Base-by-base conservation (phyloP, 2,797 vertebrate genomes). In the Syndactyla subalaris region DNA sequence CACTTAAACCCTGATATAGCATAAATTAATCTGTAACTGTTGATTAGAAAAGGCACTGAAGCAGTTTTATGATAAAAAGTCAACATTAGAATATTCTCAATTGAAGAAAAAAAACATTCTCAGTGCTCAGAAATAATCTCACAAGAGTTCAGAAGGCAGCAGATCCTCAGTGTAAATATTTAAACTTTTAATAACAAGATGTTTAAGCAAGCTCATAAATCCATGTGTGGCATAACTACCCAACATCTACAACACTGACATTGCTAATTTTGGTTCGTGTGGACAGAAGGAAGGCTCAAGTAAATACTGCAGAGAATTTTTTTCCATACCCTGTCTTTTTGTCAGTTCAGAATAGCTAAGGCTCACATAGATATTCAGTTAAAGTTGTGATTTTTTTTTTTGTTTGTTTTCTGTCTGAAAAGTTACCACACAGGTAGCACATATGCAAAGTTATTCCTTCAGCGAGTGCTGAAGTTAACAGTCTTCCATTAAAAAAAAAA, bases 141-240 rank as follows among this genome's bases (percentile, higher is more conserved):
- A 76, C 26, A 41, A 43, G 55, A 66, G 67, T 81, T 83, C 87
- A 96, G 73, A 88, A 75, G 73, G 85, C 94, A 94, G 76, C 12
- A 91, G 76, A 88, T 75, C 78, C 70, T 76, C 70, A 76, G 29
- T 34, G 32, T 91, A 97, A 94, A 96, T 94, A 97, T 89, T 96
- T 96, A 79, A 96, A 91, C 41, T 86, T 94, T 76, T 86, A 94
- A 78, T 95, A 96, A 85, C 82, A 81, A 89, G 76, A 91, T 84
- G 73, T 91, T 94, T 95, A 89, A 70, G 70, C 66, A 63, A 84
- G 62, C 51, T 91, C 70, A 70, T 91, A 96, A 94, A 92, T 76
- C 45, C 58, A 22, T 67, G 62, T 73, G 89, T 88, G 92, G 76
- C 88, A 96, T 74, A 92, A 78, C 79, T 52, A 74, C 62, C 72